These are phyloP conservation scores for Meloe dianella DNA, from an alignment of 2,888 invertebrate species.

Conservation along the genomic window DNA sequence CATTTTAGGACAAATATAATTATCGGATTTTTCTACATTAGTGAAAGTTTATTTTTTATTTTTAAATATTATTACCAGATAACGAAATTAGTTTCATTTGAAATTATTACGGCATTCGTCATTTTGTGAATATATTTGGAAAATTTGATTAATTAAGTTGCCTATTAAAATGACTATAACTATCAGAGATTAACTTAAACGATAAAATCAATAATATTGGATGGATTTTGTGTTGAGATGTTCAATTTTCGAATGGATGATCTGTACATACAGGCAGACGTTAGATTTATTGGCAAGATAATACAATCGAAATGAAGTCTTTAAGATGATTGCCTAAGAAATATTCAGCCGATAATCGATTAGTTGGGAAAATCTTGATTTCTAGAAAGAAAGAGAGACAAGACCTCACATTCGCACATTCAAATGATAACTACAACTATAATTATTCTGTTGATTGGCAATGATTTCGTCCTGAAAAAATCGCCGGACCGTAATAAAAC, in stretches of 20 bases:
- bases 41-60: conserved; percentile 5
- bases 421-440: not conserved
- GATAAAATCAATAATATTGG: not conserved
- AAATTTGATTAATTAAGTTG: not conserved
- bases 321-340: not conserved
- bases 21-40: not conserved
- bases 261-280: not conserved
- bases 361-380: not conserved
- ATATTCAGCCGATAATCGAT: not conserved
- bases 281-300: conserved; percentile 7
- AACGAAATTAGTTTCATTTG: too few species aligned
- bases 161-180: not conserved
- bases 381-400: not conserved
- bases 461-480: not conserved
- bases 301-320: not conserved
- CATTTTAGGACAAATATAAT: not conserved
- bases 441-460: not conserved
- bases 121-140: too few species aligned
- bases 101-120: too few species aligned
- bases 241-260: not conserved
- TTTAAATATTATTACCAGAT: too few species aligned
- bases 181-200: not conserved
- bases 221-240: not conserved
- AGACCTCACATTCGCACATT: not conserved
- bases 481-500: not conserved